Evolutionary conservation across 2,797 vertebrate species (phyloP).

Genomic region (Podarcis lilfordi): DNA sequence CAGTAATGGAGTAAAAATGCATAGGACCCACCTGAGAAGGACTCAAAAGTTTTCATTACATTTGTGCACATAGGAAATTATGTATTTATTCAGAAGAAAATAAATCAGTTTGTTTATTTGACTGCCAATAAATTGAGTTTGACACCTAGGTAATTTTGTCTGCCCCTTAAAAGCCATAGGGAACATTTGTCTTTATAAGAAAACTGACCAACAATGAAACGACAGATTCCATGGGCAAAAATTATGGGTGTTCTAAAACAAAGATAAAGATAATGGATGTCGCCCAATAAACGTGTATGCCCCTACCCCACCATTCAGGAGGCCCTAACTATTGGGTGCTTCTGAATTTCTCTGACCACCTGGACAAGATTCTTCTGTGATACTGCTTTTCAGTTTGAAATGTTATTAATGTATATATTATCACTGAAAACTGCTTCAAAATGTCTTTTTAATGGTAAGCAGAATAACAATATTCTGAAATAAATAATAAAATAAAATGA

Average conservation of each 20-base stretch:
- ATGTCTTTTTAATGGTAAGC: no score
- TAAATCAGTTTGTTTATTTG: not conserved
- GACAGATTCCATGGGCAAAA: not conserved
- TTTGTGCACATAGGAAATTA: not conserved
- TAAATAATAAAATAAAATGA: not conserved
- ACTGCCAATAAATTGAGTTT: not conserved
- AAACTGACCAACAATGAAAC: not conserved
- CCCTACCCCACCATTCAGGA: no score
- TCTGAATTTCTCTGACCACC: no score
- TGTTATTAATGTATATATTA: no score
- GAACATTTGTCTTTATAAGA: not conserved
- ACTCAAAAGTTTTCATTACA: not conserved
- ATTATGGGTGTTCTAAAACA: not conserved
- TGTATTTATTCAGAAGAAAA: not conserved
- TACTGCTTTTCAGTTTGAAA: no score
- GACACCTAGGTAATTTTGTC: not conserved
- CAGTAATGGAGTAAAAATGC: not conserved
- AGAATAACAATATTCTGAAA: no score
- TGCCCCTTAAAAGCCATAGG: not conserved
- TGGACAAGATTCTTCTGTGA: no score
- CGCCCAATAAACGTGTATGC: no score
- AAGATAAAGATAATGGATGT: not conserved
- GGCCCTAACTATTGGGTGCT: no score
- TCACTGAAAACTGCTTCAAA: no score
- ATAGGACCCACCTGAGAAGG: not conserved